Conservation (phyloP, 2,888 invertebrate species). For the Sinelater perroti region DNA sequence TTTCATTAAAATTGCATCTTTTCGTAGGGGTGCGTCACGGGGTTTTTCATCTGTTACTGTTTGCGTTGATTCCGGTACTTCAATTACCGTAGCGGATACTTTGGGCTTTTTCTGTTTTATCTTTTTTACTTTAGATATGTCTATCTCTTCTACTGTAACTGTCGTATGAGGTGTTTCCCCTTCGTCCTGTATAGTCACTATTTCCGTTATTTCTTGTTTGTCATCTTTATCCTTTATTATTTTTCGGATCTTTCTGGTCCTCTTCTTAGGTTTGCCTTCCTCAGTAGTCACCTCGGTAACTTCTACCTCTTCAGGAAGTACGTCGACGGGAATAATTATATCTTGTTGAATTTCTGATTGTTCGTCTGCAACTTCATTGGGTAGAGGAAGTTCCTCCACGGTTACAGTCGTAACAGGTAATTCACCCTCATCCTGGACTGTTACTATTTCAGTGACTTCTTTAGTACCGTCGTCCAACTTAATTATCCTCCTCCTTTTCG, state of each 20-base stretch:
- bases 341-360: too few species aligned
- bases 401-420: conserved; percentile 56
- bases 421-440: conserved; percentile 59
- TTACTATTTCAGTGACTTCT: conserved; percentile 61
- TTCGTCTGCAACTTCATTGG: too few species aligned
- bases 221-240: conserved; percentile 23
- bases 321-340: conserved; percentile 31
- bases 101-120: conserved; percentile 49
- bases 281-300: conserved; percentile 43
- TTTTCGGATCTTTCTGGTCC: conserved; percentile 34
- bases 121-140: conserved; percentile 47
- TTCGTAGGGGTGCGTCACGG: too few species aligned
- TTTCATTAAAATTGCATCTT: conserved; percentile 60
- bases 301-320: conserved; percentile 38
- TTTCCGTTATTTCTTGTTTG: conserved; percentile 34
- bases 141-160: conserved; percentile 47
- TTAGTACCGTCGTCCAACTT: conserved; percentile 58
- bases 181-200: conserved; percentile 47
- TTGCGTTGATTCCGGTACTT: conserved; percentile 39
- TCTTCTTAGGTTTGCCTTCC: conserved; percentile 46
- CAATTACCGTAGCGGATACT: conserved; percentile 30
- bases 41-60: too few species aligned
- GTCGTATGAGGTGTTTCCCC: conserved; percentile 56
- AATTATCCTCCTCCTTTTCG: conserved; percentile 55
- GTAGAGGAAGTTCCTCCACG: conserved; percentile 47